Evolutionary conservation across 92 coral and sea anemone species (phyloP).

Genomic region (Zoanthus gigantus): DNA sequence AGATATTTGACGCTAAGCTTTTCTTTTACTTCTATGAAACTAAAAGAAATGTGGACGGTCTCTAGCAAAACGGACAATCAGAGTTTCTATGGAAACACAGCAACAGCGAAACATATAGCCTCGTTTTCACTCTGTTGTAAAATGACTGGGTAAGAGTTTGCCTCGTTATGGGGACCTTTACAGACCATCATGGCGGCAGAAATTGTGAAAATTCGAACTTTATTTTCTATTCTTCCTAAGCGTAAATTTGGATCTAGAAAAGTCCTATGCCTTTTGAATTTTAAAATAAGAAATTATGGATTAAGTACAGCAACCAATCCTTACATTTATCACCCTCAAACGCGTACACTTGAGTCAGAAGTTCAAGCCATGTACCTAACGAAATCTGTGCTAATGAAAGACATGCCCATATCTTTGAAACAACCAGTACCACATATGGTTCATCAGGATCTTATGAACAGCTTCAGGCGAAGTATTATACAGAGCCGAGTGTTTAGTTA

Average conservation of each 20-base stretch:
- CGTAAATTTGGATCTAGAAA: conserved; percentile 7
- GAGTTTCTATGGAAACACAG: conserved; percentile 32
- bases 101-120: conserved; percentile 33
- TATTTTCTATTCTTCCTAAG: neutral
- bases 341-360: conserved; percentile 88
- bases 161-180: conserved; percentile 19
- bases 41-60: conserved; percentile 42
- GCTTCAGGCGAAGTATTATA: conserved; percentile 73
- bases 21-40: neutral
- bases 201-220: neutral
- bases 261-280: conserved; percentile 25
- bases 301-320: conserved; percentile 59
- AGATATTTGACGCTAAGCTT: neutral
- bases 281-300: conserved; percentile 3
- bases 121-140: neutral
- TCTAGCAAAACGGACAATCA: conserved; percentile 3
- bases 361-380: conserved; percentile 84
- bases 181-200: conserved; percentile 50
- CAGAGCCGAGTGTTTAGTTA: conserved; percentile 73
- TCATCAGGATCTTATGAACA: conserved; percentile 74
- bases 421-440: conserved; percentile 48
- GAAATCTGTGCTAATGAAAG: conserved; percentile 74
- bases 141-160: conserved; percentile 14
- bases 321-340: conserved; percentile 90
- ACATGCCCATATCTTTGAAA: conserved; percentile 62